Base-by-base conservation (phyloP, 2,888 invertebrate species). In the Fragum sueziense region DNA sequence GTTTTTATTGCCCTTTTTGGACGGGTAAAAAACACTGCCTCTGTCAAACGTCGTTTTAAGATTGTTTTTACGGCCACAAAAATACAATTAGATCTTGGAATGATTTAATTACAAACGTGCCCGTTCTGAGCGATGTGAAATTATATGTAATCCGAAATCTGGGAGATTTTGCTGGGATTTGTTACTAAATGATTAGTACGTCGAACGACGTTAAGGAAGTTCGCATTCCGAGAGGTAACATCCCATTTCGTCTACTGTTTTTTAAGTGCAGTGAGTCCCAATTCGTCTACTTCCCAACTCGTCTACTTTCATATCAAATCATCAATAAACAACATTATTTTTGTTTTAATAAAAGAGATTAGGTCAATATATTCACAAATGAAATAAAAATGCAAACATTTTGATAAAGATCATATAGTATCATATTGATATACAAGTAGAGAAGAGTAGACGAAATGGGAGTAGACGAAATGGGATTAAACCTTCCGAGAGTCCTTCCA, bases 91-190 rank as follows among this genome's bases (percentile, higher is more conserved):
- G 68, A 69, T 27, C 34, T 70, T 11, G 41, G 70, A 62, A 70
- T 76, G 76, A 80, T 80, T 80, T 80, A 72, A 80, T 80, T 80
- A 80, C 72, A 62, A 34, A 70, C 37, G 34, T 37, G 65, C 65
- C 29, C 68, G 54, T 73, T 72, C 71, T 54, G 72, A 72, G 47
- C 31, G 62, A 68, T 71, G 79, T 71, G 72, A 79, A 79, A 79
- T 75, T 72, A 75, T 65, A 47, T 79, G 54, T 57, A 79, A 79
- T 65, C 74, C 68, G 72, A 74, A 79, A 72, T 65, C 41, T 65
- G 65, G 37, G 41, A 65, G 37, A 65, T 65, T 79, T 70, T 69
- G 70, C 52, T 74, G 78, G 65, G 70, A 67, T 61, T 59, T 67
- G 33, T 68, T 70, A 62, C 70, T 68, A 65, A 31, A 65, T 74